phyloP scores from a whole-genome alignment of 2,113 vertebrate species.

The Pygoscelis antarcticus region DNA sequence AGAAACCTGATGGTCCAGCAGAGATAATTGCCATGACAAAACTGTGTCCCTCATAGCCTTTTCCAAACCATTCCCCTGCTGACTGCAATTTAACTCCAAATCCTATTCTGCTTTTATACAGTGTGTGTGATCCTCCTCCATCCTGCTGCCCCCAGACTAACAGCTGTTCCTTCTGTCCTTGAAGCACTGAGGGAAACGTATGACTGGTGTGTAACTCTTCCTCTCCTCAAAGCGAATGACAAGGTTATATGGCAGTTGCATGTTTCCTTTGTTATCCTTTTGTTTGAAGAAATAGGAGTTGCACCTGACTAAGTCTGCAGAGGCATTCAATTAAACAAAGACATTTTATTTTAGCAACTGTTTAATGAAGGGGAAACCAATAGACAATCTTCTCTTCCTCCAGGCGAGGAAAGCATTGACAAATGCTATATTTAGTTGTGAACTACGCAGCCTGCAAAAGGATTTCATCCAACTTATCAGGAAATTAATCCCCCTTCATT shows the following conservation, averaged over 20 bases:
- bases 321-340: slow-evolving; percentile 34
- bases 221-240: not conserved
- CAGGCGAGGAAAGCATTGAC: not conserved
- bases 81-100: not conserved
- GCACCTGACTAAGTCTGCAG: slow-evolving; percentile 18
- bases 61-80: not conserved
- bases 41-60: not conserved
- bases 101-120: not conserved
- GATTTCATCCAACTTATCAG: not conserved
- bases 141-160: slow-evolving; percentile 13
- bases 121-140: not conserved
- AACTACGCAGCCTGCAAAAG: not conserved
- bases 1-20: not conserved
- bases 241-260: not conserved
- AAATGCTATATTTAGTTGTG: slow-evolving; percentile 39
- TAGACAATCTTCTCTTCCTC: slow-evolving; percentile 42
- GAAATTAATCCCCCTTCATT: not conserved
- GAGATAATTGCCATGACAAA: not conserved
- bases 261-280: slow-evolving; percentile 36
- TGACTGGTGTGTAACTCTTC: not conserved
- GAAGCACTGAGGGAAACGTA: not conserved
- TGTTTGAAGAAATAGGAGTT: slow-evolving; percentile 29
- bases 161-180: slow-evolving; percentile 53
- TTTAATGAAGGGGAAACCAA: slow-evolving; percentile 46
- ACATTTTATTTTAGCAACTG: slow-evolving; percentile 23